Evolutionary conservation across 2,113 vertebrate species (phyloP).

Genomic region (Odobenus rosmarus): DNA sequence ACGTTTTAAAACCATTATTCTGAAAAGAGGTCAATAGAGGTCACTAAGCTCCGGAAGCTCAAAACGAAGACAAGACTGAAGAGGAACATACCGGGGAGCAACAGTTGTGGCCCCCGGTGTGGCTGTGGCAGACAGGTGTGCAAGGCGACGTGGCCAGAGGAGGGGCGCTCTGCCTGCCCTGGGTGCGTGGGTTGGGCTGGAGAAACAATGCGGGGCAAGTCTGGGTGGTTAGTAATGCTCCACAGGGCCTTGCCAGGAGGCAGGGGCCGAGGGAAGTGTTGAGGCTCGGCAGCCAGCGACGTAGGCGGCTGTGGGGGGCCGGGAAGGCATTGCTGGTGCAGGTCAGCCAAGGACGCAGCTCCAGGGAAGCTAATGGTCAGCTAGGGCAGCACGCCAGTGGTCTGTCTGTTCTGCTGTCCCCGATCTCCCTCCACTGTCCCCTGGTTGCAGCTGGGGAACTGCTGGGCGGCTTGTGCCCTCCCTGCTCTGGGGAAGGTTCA

Average conservation of each 20-base stretch:
- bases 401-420: fast-evolving
- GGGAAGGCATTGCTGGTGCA: neutral
- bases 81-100: neutral
- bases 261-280: fast-evolving
- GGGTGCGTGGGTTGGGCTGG: fast-evolving
- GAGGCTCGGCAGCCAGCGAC: neutral
- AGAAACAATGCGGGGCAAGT: neutral
- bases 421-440: neutral
- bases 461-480: neutral
- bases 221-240: too few species aligned
- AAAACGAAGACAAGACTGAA: neutral
- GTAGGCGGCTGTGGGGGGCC: neutral
- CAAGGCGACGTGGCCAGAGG: fast-evolving
- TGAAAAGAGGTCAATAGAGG: neutral
- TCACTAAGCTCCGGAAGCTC: neutral
- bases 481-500: neutral
- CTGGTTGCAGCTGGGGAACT: neutral
- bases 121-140: neutral
- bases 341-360: fast-evolving
- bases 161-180: too few species aligned
- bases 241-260: neutral
- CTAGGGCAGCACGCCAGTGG: neutral
- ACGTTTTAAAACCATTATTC: neutral
- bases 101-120: too few species aligned
- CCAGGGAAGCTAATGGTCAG: neutral